Evolutionary conservation across 2,797 vertebrate species (phyloP), one percentile per base, ranked within the genome.

Genomic region (Microcaecilia unicolor): DNA sequence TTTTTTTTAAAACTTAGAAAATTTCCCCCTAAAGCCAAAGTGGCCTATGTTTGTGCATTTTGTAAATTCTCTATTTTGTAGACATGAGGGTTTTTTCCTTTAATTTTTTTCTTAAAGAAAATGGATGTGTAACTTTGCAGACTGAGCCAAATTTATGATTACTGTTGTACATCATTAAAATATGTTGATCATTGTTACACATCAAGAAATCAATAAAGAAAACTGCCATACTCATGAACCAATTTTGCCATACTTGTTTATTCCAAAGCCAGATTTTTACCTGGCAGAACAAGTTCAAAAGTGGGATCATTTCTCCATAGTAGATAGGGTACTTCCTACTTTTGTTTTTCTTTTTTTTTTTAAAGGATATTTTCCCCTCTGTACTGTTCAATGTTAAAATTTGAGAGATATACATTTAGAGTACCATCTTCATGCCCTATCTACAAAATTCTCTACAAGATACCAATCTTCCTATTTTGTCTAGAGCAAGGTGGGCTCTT

Each of bases 91-190:
- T 25, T 80, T 80, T 83, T 61, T 71, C 46, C 41, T 57, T 64
- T 57, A 51, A n/a, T 54, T 28, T 22, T 14, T 59, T 54, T 44
- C 54, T 76, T 42, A 28, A 72, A 75, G 72, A 78, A 80, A 80
- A 82, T 66, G 81, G 76, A 78, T 75, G 60, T 80, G 71, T 86
- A 85, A 83, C 68, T 54, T 90, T 94, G 93, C 92, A 87, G 89
- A 92, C 93, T 97, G 94, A 98, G 93, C 94, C 93, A 90, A 82
- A 70, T 85, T 81, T 79, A 86, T 74, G 75, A 65, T 81, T 85
- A 84, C 80, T 87, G 78, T 90, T 87, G 82, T 89, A 84, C 85
- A 82, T 76, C 88, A 80, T 87, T 86, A 81, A 78, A 75, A 76
- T 84, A 80, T 70, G 78, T 28, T 58, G 41, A 72, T 72, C 73